A percentile compares a stretch with the other conserved stretches of the same genome.
Evolutionary conservation across 2,888 invertebrate genomes (phyloP).

Genomic region (Caenorhabditis becei): DNA sequence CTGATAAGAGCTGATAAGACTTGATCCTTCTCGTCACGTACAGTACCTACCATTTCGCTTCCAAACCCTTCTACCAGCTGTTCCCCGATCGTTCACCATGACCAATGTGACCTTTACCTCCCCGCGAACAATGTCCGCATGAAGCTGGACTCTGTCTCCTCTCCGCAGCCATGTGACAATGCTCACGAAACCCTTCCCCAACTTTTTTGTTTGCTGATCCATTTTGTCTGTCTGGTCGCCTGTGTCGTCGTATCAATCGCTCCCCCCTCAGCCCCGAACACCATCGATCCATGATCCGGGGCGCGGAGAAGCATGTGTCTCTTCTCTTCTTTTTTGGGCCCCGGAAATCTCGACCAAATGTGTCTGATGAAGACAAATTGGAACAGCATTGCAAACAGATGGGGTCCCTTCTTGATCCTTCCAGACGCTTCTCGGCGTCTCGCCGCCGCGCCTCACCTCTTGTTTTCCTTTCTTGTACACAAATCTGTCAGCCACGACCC

Average conservation of each 20-base stretch:
- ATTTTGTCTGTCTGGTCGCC: slow-evolving; percentile 39
- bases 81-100: slow-evolving; percentile 24
- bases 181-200: slow-evolving; percentile 19
- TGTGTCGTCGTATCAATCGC: neutral
- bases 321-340: slow-evolving; percentile 17
- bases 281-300: slow-evolving; percentile 34
- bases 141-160: slow-evolving; percentile 10
- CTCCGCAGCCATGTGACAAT: slow-evolving; percentile 48
- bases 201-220: slow-evolving; percentile 53
- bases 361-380: slow-evolving; percentile 45
- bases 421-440: slow-evolving; percentile 1
- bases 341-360: slow-evolving; percentile 55
- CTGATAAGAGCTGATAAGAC: neutral
- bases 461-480: slow-evolving; percentile 40
- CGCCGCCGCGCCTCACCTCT: neutral
- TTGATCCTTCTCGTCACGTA: neutral
- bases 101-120: slow-evolving; percentile 52
- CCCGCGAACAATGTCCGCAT: slow-evolving; percentile 39
- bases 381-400: slow-evolving; percentile 43
- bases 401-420: slow-evolving; percentile 6
- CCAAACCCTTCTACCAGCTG: slow-evolving; percentile 6
- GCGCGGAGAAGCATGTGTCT: slow-evolving; percentile 25
- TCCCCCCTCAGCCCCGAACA: slow-evolving; percentile 27
- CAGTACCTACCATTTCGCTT: too few relatives aligned
- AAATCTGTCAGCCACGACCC: slow-evolving; percentile 50